Percentiles rank a stretch among this genome's conserved stretches.
phyloP scores from a whole-genome alignment of 2,888 invertebrate species.

The Machimus rusticus region DNA sequence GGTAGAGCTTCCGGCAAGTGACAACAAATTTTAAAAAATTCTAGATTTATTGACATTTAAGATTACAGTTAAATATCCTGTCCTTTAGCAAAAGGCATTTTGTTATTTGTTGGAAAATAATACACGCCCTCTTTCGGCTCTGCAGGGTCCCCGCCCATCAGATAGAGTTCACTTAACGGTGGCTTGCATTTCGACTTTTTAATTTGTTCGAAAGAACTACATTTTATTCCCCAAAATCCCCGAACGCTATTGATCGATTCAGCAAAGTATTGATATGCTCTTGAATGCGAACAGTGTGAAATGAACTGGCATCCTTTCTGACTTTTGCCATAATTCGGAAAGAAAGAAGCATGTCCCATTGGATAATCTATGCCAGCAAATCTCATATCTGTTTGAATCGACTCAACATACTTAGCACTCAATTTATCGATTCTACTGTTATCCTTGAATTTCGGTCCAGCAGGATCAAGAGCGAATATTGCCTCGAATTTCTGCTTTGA shows the following conservation, averaged over 20 bases:
- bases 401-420: slow-evolving; percentile 51
- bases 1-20: no score
- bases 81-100: no score
- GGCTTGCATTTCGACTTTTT: background rate
- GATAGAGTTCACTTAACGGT: background rate
- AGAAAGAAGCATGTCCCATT: slow-evolving; percentile 52
- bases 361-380: slow-evolving; percentile 47
- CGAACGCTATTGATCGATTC: slow-evolving; percentile 52
- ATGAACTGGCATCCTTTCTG: slow-evolving; percentile 52
- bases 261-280: slow-evolving; percentile 44
- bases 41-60: no score
- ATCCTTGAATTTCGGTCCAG: background rate
- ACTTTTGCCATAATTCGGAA: slow-evolving; percentile 51
- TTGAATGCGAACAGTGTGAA: slow-evolving; percentile 43
- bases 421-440: slow-evolving; percentile 37
- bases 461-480: slow-evolving; percentile 24
- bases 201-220: background rate
- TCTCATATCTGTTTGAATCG: slow-evolving; percentile 52
- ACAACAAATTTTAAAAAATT: background rate
- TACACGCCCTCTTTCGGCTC: no score
- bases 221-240: slow-evolving; percentile 35
- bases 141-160: slow-evolving; percentile 44
- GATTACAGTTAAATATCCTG: background rate
- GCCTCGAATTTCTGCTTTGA: background rate
- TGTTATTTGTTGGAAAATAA: no score